A percentile compares a stretch with the other conserved stretches of the same genome.
phyloP scores from a whole-genome alignment of 2,797 vertebrate species.

The Chromobotia macracanthus region DNA sequence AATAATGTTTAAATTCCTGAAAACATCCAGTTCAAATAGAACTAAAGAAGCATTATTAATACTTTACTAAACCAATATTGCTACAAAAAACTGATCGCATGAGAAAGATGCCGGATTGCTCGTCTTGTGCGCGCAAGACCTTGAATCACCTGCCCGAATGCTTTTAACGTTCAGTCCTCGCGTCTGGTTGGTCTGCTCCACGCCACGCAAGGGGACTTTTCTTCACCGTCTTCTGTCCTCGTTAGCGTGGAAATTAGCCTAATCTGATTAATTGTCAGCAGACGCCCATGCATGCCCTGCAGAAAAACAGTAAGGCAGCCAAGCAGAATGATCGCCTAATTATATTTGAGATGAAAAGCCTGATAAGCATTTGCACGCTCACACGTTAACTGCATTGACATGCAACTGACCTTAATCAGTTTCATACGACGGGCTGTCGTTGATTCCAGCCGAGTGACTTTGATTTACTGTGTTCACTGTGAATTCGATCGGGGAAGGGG shows the following conservation, averaged over 20 bases:
- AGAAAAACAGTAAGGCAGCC: constrained; percentile 89
- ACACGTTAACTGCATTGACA: constrained; percentile 90
- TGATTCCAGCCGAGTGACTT: constrained; percentile 44
- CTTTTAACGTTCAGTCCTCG: background rate
- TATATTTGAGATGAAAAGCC: constrained; percentile 94
- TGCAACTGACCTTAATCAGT: constrained; percentile 91
- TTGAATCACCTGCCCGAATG: constrained; percentile 43
- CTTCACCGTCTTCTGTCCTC: constrained; percentile 87
- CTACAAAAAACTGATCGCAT: constrained; percentile 6
- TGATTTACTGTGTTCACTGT: constrained; percentile 42
- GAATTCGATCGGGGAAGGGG: constrained; percentile 45
- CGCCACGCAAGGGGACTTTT: constrained; percentile 73
- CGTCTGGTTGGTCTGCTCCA: constrained; percentile 23
- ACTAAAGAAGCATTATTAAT: background rate
- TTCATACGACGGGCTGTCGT: constrained; percentile 83
- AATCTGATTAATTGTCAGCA: constrained; percentile 89
- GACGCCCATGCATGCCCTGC: constrained; percentile 85
- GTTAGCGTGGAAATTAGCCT: constrained; percentile 90
- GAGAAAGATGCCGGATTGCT: background rate
- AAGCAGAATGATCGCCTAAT: constrained; percentile 93
- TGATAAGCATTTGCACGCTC: constrained; percentile 93
- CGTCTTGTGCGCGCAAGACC: background rate
- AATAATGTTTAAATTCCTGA: constrained; percentile 30
- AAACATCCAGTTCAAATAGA: constrained; percentile 2
- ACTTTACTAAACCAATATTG: background rate